Base-by-base conservation (phyloP, 2,888 invertebrate genomes). In the Diplazon laetatorius region DNA sequence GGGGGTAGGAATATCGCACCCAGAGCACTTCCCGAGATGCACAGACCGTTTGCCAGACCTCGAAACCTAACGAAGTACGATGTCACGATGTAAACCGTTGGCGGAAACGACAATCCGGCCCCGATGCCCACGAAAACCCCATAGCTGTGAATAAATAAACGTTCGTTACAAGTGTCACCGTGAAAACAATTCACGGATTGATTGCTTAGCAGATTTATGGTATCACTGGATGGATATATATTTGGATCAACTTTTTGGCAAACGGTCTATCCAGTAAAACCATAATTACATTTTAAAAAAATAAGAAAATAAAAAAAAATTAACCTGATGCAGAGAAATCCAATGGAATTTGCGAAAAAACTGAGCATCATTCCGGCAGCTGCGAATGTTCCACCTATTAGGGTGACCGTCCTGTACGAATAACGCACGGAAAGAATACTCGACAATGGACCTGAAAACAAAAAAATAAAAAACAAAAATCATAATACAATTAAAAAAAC, bases 81-180 rank as follows among this genome's bases (percentile, higher is more conserved):
- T 63, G 96, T 96, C 82, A 97, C 97, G 84, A 97, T 97, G 91
- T 97, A 97, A 39, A 97, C 96, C 0, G 97, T 97, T 1, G 97
- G 97, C 0, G 97, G 97, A 91, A 97, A 97, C 0, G 96, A 95
- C 8, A 97, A 91, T 0, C 97, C 97, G 0, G 97, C 97, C 6
- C 97, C 97, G 44, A 94, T 94, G 80, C 97, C 97, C 20, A 96
- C 96, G 88, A 96, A 92, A 12, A 96, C 93, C 63, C 97, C 97
- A 91, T 96, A 97, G 91, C 96, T 96, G 14, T 52, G 30, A 50
- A 46, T 44, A 14, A 37, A 12, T 22, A 9, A 30, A 3, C 3
- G 12, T 18, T n/a, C n/a, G n/a, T n/a, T n/a, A n/a, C n/a, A n/a
- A n/a, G n/a, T n/a, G n/a, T n/a, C n/a, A n/a, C n/a, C n/a, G n/a